Evolutionary conservation across 2,797 vertebrate genomes (phyloP).

Genomic region (Corythornis leucogaster): DNA sequence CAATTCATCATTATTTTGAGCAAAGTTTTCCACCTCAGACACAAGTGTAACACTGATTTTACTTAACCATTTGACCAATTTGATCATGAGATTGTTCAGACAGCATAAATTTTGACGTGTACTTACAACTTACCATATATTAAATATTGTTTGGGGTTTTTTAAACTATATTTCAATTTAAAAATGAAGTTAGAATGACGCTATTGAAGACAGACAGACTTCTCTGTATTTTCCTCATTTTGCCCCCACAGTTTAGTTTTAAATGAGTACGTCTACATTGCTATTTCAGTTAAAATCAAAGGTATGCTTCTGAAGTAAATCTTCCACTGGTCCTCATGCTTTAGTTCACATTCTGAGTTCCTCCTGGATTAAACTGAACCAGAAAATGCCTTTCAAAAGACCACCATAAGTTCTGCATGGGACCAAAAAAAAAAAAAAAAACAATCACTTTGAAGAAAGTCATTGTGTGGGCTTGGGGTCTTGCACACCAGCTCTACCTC

Average conservation of each 20-base stretch:
- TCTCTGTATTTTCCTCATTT: not conserved
- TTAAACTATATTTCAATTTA: not conserved
- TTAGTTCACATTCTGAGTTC: not conserved
- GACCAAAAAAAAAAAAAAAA: not conserved
- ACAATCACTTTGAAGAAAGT: not conserved
- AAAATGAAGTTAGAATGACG: not conserved
- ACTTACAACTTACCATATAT: not conserved
- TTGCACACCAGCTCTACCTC: not conserved
- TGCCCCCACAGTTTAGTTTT: not conserved
- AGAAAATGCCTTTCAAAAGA: not conserved
- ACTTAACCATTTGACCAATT: not conserved
- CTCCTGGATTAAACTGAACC: not conserved
- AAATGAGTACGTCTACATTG: not conserved
- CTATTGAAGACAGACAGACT: not conserved
- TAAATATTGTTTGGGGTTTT: not conserved
- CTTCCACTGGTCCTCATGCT: not conserved
- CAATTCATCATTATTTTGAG: not conserved
- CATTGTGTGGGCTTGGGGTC: not conserved
- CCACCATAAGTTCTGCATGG: not conserved
- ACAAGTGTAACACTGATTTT: not conserved
- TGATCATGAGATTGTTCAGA: not conserved
- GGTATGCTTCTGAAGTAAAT: not conserved
- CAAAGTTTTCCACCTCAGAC: not conserved
- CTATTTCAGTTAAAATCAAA: not conserved
- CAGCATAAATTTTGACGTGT: not conserved